Evolutionary conservation across 2,888 invertebrate genomes (phyloP).

Genomic region (Macroteleia sp.): DNA sequence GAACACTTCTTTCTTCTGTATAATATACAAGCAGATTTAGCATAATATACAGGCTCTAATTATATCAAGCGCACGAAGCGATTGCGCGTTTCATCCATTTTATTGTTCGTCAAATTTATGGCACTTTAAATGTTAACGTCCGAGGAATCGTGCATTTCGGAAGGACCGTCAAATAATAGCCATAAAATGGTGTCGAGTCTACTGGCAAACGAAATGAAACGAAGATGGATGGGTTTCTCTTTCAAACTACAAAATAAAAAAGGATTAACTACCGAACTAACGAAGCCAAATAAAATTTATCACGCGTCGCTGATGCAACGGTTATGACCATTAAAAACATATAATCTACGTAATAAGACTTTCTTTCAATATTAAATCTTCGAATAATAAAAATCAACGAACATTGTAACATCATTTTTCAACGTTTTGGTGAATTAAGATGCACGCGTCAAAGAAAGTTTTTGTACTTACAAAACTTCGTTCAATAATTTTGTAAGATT

Average conservation of each 20-base stretch:
- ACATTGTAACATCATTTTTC: constrained; percentile 3
- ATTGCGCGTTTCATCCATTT: constrained; percentile 47
- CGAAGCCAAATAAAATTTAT: constrained; percentile 59
- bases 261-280: constrained; percentile 59
- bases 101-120: constrained; percentile 62
- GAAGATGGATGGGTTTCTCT: constrained; percentile 59
- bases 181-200: constrained; percentile 58
- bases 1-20: constrained; percentile 29
- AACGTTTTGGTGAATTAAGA: background rate
- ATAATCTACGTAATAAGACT: constrained; percentile 52
- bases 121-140: constrained; percentile 52
- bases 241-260: constrained; percentile 58
- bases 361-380: constrained; percentile 31
- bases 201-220: constrained; percentile 48
- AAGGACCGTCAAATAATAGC: constrained; percentile 62
- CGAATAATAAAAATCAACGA: background rate
- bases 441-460: too few relatives aligned
- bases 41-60: constrained; percentile 65
- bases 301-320: constrained; percentile 44
- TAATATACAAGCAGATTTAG: constrained; percentile 58
- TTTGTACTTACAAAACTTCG: too few relatives aligned
- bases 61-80: constrained; percentile 53
- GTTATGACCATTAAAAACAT: constrained; percentile 54
- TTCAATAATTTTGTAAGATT: too few relatives aligned
- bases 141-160: constrained; percentile 57